Base-by-base conservation (phyloP, 1,140 invertebrate species). In the Ips nitidus region DNA sequence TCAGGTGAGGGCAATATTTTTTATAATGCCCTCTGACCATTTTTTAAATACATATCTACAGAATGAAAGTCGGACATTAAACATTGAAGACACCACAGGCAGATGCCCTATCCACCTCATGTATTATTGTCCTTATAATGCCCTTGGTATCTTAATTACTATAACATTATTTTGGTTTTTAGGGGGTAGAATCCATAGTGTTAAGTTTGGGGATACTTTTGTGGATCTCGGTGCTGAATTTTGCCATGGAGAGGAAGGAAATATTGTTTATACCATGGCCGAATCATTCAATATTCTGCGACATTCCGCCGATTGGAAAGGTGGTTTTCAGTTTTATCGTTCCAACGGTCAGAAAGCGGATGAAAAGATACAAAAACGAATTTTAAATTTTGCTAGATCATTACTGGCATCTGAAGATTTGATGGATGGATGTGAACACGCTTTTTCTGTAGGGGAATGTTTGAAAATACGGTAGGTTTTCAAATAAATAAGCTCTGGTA, bases 221-320 rank as follows among this genome's bases (percentile, higher is more conserved):
- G 80, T 94, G 2, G 94, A 96, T 78, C 69, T 95, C 36, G 93
- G 94, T 2, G 93, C 91, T 38, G 91, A 94, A 84, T 64, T 70
- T 62, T 87, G 94, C 73, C 93, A 95, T 75, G 93, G 93, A 8
- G 86, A 94, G 77, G 81, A 87, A 67, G 84, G 80, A 7, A 92
- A 94, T 81, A 76, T 84, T 37, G 87, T 91, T 1, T 93, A 85
- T 76, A 79, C 89, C 61, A 74, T 89, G 43, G 88, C 87, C 0
- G 86, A 86, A 58, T 81, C 85, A 43, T 72, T 86, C 6, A 79
- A 84, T 73, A 71, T 89, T 1, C 73, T 89, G 4, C 81, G 75
- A 70, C 77, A 77, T 40, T 74, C 73, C 1, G 65, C 63, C 41
- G 45, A 56, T 8, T n/a, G n/a, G n/a, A n/a, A n/a, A n/a, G 39